Percentiles rank a stretch among this genome's conserved stretches.
These are phyloP conservation scores for Trachops cirrhosus DNA, from an alignment of 2,797 vertebrate genomes.

Conservation along the genomic window DNA sequence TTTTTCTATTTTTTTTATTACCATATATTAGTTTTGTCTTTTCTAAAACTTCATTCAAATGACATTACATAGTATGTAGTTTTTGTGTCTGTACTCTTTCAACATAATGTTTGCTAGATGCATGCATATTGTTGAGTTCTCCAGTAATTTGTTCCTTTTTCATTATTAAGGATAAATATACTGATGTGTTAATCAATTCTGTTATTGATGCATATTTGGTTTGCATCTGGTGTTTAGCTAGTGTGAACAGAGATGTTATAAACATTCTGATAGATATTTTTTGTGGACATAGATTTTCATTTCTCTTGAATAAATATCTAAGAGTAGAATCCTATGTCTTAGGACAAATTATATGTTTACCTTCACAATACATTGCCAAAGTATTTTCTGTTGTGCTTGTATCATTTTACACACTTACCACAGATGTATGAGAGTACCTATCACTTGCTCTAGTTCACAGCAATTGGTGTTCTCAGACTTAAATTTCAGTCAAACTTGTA, in stretches of 20 bases:
- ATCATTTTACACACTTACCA: background rate
- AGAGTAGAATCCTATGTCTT: background rate
- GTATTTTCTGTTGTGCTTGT: background rate
- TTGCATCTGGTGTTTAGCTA: background rate
- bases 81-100: background rate
- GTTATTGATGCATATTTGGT: background rate
- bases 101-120: background rate
- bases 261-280: background rate
- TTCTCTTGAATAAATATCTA: background rate
- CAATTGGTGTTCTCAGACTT: background rate
- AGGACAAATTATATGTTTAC: background rate
- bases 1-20: background rate
- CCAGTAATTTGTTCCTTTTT: background rate
- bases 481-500: background rate
- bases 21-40: background rate
- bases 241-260: background rate
- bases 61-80: background rate
- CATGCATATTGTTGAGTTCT: background rate
- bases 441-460: background rate
- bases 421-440: background rate
- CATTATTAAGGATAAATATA: background rate
- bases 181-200: background rate
- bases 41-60: background rate
- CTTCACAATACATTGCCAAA: background rate
- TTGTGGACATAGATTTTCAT: background rate